Conservation (phyloP, 2,113 vertebrate species). For the Jaculus jaculus region DNA sequence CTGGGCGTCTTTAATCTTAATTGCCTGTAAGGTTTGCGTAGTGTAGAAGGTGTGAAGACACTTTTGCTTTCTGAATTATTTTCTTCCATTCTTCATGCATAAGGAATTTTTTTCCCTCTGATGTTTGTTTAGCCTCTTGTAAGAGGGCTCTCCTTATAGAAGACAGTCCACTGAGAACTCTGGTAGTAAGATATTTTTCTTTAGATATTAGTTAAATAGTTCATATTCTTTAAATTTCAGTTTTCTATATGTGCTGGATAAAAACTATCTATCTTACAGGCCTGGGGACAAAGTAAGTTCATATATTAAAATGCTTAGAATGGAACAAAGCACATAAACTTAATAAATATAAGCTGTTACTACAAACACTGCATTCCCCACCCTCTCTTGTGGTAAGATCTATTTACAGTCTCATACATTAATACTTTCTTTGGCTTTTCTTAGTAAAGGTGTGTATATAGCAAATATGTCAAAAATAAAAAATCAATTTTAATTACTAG, state of each 20-base stretch:
- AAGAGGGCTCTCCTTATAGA: not conserved
- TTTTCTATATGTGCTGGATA: not conserved
- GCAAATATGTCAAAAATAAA: slow-evolving; percentile 2
- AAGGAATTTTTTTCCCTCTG: not conserved
- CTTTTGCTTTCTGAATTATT: not conserved
- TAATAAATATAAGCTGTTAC: not conserved
- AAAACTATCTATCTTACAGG: not conserved
- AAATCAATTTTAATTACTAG: slow-evolving; percentile 22
- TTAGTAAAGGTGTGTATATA: slow-evolving; percentile 6
- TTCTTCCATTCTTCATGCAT: not conserved
- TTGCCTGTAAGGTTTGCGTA: not conserved
- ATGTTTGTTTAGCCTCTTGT: not conserved
- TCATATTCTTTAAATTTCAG: not conserved
- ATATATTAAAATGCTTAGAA: not conserved
- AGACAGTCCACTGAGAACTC: not conserved
- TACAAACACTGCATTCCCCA: not conserved
- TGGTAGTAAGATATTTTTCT: not conserved
- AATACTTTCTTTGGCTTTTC: slow-evolving; percentile 30
- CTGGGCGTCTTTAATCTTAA: not conserved
- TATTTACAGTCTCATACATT: not conserved
- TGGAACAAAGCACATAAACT: not conserved
- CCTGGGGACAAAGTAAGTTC: not conserved
- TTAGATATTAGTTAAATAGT: not conserved
- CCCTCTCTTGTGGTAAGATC: not conserved
- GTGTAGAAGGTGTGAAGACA: not conserved